Conservation (phyloP, 2,888 invertebrate species). For the Eumerus sabulonum region DNA sequence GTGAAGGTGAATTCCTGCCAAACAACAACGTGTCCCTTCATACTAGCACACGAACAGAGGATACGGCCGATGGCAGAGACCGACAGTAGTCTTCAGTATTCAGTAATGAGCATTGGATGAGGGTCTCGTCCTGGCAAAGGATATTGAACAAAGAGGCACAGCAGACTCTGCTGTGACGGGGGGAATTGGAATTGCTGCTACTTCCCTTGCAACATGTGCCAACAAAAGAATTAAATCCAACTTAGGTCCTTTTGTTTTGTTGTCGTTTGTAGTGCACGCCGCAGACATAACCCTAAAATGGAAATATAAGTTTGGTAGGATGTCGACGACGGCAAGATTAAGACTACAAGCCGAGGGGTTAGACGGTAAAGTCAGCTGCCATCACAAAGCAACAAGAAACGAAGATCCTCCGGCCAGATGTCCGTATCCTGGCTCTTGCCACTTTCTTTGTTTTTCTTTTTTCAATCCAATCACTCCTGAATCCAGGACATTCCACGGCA, state of each 20-base stretch:
- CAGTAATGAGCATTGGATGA: constrained; percentile 48
- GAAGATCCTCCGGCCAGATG: constrained; percentile 9
- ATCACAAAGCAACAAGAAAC: neutral
- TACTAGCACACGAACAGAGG: too few relatives aligned
- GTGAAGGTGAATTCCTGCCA: constrained; percentile 8
- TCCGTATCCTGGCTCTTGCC: neutral
- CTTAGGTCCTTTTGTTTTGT: constrained; percentile 44
- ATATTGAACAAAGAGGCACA: constrained; percentile 26
- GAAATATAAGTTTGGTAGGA: constrained; percentile 51
- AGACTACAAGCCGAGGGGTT: constrained; percentile 15
- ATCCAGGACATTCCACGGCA: neutral
- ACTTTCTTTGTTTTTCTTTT: neutral
- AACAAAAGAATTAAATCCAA: constrained; percentile 57
- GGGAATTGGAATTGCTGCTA: constrained; percentile 25
- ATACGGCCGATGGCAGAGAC: too few relatives aligned
- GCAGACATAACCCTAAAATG: constrained; percentile 51
- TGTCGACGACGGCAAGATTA: constrained; percentile 46
- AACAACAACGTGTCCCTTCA: constrained; percentile 28
- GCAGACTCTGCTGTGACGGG: neutral
- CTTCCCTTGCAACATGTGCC: constrained; percentile 46
- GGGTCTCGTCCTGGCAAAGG: neutral
- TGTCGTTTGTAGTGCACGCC: constrained; percentile 33
- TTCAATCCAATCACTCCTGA: too few relatives aligned
- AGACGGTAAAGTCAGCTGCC: constrained; percentile 16
- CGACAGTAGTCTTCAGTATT: neutral